Evolutionary conservation across 2,113 vertebrate genomes (phyloP).

Genomic region (Plecotus auritus): DNA sequence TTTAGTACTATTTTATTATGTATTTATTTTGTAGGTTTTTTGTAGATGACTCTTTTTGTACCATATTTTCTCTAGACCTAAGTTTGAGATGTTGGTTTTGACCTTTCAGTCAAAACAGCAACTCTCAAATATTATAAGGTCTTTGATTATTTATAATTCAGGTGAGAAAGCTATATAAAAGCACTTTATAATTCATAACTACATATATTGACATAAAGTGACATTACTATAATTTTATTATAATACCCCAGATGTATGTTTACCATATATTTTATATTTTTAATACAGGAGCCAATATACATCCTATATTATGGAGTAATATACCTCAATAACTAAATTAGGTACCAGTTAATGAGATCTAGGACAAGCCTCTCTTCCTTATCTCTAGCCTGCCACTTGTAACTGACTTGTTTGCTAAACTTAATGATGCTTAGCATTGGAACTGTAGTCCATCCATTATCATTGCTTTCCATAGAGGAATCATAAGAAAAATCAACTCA

Average conservation of each 20-base stretch:
- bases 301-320: not conserved
- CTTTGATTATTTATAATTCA: slow-evolving; percentile 12
- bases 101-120: not conserved
- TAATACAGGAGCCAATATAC: not conserved
- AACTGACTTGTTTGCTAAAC: not conserved
- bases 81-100: not conserved
- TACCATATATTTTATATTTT: not conserved
- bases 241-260: not conserved
- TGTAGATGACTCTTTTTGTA: not conserved
- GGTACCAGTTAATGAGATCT: not conserved
- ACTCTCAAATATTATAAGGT: not conserved
- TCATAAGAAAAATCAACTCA: not conserved
- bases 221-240: not conserved
- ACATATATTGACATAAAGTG: not conserved
- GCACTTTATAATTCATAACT: not conserved
- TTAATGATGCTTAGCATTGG: not conserved
- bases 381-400: not conserved
- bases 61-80: not conserved
- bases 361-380: not conserved
- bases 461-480: not conserved
- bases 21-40: not conserved
- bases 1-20: not conserved
- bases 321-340: not conserved
- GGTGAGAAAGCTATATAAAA: not conserved
- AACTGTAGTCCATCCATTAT: not conserved